A percentile compares a stretch with the other conserved stretches of the same genome.
phyloP scores from a whole-genome alignment of 2,888 invertebrate species.

The Ptychoptera albimana region DNA sequence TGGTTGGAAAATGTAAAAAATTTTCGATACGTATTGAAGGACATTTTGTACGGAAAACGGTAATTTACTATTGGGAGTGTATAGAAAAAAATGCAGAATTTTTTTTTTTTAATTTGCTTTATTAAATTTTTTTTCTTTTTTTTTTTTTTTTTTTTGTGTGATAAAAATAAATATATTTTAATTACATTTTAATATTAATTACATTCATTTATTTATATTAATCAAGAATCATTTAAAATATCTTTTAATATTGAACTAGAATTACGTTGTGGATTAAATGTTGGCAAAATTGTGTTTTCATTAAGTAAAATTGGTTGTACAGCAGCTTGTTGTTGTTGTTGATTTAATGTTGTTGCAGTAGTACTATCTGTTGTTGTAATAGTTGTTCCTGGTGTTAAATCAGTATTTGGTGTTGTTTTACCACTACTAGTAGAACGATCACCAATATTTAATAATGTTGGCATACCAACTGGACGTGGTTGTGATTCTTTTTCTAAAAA shows the following conservation, averaged over 20 bases:
- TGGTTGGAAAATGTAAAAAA: too few relatives aligned
- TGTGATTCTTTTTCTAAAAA: slow-evolving; percentile 31
- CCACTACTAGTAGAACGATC: neutral
- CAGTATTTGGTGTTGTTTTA: neutral
- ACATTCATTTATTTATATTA: too few relatives aligned
- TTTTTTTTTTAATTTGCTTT: too few relatives aligned
- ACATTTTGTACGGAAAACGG: too few relatives aligned
- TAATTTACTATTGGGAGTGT: too few relatives aligned
- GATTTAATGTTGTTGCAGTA: neutral
- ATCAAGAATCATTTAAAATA: slow-evolving; percentile 30
- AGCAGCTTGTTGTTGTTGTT: neutral
- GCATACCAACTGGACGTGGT: slow-evolving; percentile 20
- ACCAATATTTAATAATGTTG: slow-evolving; percentile 21
- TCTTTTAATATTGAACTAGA: slow-evolving; percentile 31
- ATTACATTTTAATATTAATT: slow-evolving; percentile 5
- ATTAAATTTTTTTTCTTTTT: too few relatives aligned
- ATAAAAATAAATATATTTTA: neutral
- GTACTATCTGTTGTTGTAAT: neutral
- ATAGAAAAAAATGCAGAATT: too few relatives aligned
- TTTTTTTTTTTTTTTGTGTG: too few relatives aligned
- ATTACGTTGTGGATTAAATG: slow-evolving; percentile 26
- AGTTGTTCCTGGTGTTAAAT: neutral
- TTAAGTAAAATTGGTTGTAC: slow-evolving; percentile 21
- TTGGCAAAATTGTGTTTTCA: slow-evolving; percentile 19
- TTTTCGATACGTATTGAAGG: too few relatives aligned